Evolutionary conservation across 92 coral and sea anemone species (phyloP).

Genomic region (Diadumene lineata): DNA sequence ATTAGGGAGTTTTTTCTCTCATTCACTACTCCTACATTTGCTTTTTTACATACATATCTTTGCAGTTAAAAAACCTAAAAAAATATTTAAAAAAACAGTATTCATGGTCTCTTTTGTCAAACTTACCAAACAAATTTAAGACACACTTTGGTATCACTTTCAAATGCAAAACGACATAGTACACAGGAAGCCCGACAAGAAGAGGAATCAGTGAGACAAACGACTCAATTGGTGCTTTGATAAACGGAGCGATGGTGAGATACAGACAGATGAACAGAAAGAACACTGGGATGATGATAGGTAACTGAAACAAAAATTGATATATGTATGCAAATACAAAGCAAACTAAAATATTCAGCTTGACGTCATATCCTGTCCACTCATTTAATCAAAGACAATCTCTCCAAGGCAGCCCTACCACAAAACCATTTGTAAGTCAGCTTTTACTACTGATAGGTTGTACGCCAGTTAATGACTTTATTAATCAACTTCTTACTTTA

Average conservation of each 20-base stretch:
- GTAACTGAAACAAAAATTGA: conserved; percentile 33
- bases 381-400: too few species aligned
- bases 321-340: too few species aligned
- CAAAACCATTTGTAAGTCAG: not conserved
- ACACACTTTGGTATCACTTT: conserved; percentile 36
- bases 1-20: too few species aligned
- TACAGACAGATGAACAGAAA: conserved; percentile 53
- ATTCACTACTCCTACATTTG: too few species aligned
- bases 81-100: too few species aligned
- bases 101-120: too few species aligned
- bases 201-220: conserved; percentile 6
- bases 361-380: too few species aligned
- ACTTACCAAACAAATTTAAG: conserved; percentile 1
- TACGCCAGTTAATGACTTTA: not conserved
- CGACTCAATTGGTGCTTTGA: conserved; percentile 24
- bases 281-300: conserved; percentile 45
- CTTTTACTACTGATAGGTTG: not conserved
- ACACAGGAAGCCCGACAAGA: conserved; percentile 43
- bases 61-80: too few species aligned
- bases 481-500: conserved; percentile 37
- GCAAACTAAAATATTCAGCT: too few species aligned
- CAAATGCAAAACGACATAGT: conserved; percentile 32
- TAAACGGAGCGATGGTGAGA: conserved; percentile 53
- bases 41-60: too few species aligned
- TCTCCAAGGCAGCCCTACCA: too few species aligned